phyloP scores from a whole-genome alignment of 2,888 invertebrate species.

The Drosophila robusta region DNA sequence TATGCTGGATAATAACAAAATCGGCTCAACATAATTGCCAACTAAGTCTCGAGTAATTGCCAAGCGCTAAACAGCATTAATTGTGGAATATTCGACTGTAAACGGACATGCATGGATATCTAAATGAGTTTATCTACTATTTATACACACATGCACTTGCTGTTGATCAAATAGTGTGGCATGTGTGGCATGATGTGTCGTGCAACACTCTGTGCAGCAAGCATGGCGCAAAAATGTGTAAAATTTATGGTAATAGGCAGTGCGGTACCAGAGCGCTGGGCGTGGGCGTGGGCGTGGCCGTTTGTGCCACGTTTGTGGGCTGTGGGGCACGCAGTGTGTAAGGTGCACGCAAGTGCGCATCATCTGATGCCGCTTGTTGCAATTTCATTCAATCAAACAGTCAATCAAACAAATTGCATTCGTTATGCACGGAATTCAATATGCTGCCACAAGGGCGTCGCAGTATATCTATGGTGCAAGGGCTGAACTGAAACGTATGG shows the following conservation, averaged over 20 bases:
- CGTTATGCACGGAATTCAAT: conserved; percentile 75
- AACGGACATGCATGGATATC: no score
- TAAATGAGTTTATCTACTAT: background rate
- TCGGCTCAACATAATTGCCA: no score
- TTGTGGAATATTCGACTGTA: no score
- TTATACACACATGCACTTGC: background rate
- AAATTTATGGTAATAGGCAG: conserved; percentile 10
- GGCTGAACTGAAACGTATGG: background rate
- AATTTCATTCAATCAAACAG: conserved; percentile 75
- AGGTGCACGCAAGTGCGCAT: conserved; percentile 28
- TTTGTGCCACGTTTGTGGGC: conserved; percentile 10
- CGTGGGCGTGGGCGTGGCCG: background rate
- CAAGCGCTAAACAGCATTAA: no score
- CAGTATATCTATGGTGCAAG: conserved; percentile 12
- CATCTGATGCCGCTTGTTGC: conserved; percentile 49
- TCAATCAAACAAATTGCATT: conserved; percentile 79
- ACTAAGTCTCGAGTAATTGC: no score
- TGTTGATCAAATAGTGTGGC: conserved; percentile 1
- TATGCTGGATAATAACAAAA: no score
- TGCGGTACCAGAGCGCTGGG: background rate
- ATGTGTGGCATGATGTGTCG: background rate
- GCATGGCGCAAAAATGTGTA: conserved; percentile 1
- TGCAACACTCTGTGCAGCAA: background rate
- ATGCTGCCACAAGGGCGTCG: conserved; percentile 56
- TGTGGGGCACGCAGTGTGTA: background rate